phyloP scores from a whole-genome alignment of 64 coral and sea anemone species.

The Montipora efflorescens region DNA sequence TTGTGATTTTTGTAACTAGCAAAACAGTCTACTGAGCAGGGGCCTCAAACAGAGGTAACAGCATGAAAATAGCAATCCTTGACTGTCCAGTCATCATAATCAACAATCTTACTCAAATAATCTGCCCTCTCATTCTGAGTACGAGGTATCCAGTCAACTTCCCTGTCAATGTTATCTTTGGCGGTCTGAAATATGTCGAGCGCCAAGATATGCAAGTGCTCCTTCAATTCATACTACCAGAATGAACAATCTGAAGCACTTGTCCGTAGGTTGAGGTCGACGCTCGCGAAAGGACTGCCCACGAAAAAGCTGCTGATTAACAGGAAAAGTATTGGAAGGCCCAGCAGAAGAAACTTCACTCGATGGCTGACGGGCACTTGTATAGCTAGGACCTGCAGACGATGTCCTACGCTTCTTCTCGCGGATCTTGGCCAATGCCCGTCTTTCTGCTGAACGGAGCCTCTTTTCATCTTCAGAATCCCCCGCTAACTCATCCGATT shows the following conservation, averaged over 20 bases:
- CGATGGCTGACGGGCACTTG: not conserved
- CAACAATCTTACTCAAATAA: constrained; percentile 75
- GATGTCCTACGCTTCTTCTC: constrained; percentile 23
- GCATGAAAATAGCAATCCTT: constrained; percentile 57
- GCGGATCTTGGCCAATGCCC: constrained; percentile 36
- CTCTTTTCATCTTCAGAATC: constrained; percentile 59
- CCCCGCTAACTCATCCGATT: constrained; percentile 55
- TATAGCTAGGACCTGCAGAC: not conserved
- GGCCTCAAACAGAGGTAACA: constrained; percentile 28
- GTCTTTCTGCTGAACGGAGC: constrained; percentile 28
- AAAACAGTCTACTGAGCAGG: constrained; percentile 74
- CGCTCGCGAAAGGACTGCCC: constrained; percentile 49
- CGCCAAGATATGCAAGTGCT: constrained; percentile 57
- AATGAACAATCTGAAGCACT: constrained; percentile 67
- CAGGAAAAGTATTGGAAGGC: constrained; percentile 32
- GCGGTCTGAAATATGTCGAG: constrained; percentile 42
- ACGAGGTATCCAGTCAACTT: constrained; percentile 59
- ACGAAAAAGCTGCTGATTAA: constrained; percentile 33
- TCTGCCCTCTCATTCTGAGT: constrained; percentile 52
- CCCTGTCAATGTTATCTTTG: constrained; percentile 24
- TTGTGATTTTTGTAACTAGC: constrained; percentile 57
- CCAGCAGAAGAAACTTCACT: not conserved
- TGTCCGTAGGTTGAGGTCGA: constrained; percentile 49
- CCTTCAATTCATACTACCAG: too few species aligned
- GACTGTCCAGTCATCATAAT: constrained; percentile 69